Evolutionary conservation across 2,888 invertebrate genomes (phyloP).

Genomic region (Plebejus argus): DNA sequence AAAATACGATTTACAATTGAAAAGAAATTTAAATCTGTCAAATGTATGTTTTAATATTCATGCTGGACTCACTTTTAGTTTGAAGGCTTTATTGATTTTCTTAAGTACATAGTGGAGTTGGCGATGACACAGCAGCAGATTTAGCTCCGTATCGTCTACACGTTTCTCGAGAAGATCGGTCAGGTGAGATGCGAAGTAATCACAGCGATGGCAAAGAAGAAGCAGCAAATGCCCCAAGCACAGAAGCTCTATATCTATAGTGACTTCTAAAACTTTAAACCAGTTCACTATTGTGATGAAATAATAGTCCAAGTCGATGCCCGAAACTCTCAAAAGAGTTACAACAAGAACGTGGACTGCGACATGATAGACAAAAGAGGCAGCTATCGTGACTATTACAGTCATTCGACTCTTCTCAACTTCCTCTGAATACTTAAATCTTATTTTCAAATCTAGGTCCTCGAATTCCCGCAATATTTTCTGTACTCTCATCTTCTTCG

Average conservation of each 20-base stretch:
- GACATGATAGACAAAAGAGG: not conserved
- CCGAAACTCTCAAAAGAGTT: not conserved
- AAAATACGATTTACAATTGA: not conserved
- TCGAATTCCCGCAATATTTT: not conserved
- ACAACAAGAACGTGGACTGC: not conserved
- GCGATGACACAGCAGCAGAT: conserved; percentile 10
- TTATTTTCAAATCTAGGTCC: not conserved
- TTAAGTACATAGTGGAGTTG: conserved; percentile 15
- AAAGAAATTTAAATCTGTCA: not conserved
- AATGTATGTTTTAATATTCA: not conserved
- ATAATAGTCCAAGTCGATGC: not conserved
- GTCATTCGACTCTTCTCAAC: not conserved
- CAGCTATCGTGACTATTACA: not conserved
- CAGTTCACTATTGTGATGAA: not conserved
- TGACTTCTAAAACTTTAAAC: not conserved
- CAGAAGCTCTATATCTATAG: not conserved
- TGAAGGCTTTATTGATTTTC: conserved; percentile 13
- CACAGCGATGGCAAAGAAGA: not conserved
- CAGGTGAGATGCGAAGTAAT: not conserved
- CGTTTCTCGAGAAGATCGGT: not conserved
- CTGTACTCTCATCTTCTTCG: not conserved
- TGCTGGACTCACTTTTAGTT: not conserved
- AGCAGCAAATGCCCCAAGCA: not conserved
- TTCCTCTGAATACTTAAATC: not conserved
- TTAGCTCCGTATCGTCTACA: not conserved